These are phyloP conservation scores for Zosterops lateralis DNA, from an alignment of 2,113 vertebrate genomes.

Conservation along the genomic window DNA sequence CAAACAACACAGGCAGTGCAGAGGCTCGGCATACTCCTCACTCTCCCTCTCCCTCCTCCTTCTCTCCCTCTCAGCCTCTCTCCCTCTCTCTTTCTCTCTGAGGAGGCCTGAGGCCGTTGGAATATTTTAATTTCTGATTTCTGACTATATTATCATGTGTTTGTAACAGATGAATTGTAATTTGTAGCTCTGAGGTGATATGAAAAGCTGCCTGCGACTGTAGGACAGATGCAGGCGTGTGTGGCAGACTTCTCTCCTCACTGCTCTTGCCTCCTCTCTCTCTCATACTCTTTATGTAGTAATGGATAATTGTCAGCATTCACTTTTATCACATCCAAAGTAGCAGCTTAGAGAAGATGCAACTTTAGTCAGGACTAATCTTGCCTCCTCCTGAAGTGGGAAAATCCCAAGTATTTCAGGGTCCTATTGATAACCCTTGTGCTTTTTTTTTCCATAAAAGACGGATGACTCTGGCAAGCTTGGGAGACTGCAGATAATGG, in stretches of 20 bases:
- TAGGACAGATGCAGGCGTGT: conserved; percentile 52
- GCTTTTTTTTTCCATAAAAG: conserved; percentile 80
- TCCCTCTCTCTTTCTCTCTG: conserved; percentile 16
- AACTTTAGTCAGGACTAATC: conserved; percentile 76
- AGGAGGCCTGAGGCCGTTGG: conserved; percentile 63
- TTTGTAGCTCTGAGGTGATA: conserved; percentile 73
- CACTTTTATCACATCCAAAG: conserved; percentile 77
- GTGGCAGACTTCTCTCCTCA: conserved; percentile 14
- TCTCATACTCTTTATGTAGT: conserved; percentile 48
- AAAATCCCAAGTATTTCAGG: conserved; percentile 80
- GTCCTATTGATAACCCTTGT: conserved; percentile 85
- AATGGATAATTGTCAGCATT: conserved; percentile 79
- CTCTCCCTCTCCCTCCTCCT: conserved; percentile 19
- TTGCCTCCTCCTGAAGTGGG: conserved; percentile 75
- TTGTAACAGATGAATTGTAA: conserved; percentile 76
- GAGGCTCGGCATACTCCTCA: conserved; percentile 12
- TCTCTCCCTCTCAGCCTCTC: conserved; percentile 31
- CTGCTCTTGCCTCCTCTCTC: conserved; percentile 8
- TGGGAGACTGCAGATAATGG: conserved; percentile 93
- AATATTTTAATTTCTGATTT: conserved; percentile 78
- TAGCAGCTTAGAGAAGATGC: conserved; percentile 74
- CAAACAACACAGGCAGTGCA: conserved; percentile 66
- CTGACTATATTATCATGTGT: conserved; percentile 73
- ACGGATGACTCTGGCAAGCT: conserved; percentile 86
- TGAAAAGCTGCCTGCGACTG: conserved; percentile 58